These are phyloP conservation scores for Atrina japonica DNA, from an alignment of 2,888 invertebrate genomes.

Conservation along the genomic window DNA sequence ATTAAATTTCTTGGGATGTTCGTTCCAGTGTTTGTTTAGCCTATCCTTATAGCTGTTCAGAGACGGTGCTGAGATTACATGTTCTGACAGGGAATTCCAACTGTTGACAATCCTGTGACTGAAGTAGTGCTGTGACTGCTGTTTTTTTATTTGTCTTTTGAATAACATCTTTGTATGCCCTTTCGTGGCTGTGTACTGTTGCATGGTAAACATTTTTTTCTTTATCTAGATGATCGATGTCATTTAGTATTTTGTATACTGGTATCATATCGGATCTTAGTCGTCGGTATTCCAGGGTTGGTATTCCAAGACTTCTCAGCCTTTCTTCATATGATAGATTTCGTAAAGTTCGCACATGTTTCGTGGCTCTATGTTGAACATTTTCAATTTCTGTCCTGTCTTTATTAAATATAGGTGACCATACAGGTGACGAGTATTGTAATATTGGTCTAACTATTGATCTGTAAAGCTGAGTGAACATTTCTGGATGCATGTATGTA, in stretches of 20 bases:
- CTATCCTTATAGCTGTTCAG: too few species aligned
- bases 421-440: background rate
- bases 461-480: background rate
- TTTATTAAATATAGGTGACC: background rate
- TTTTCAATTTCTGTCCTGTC: background rate
- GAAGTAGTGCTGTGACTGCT: too few species aligned
- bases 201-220: too few species aligned
- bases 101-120: too few species aligned
- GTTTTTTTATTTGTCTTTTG: too few species aligned
- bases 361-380: constrained; percentile 2
- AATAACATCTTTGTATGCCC: too few species aligned
- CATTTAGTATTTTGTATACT: constrained; percentile 1
- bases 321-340: background rate
- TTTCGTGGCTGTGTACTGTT: too few species aligned
- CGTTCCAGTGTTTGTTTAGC: too few species aligned
- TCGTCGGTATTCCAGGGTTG: background rate
- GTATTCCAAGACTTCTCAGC: background rate
- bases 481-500: background rate
- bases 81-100: too few species aligned
- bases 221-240: too few species aligned
- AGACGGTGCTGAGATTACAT: too few species aligned
- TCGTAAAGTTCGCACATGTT: background rate
- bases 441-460: constrained; percentile 6
- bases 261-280: constrained; percentile 1
- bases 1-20: too few species aligned